Conservation (phyloP, 2,888 invertebrate species). For the Zootermopsis nevadensis region DNA sequence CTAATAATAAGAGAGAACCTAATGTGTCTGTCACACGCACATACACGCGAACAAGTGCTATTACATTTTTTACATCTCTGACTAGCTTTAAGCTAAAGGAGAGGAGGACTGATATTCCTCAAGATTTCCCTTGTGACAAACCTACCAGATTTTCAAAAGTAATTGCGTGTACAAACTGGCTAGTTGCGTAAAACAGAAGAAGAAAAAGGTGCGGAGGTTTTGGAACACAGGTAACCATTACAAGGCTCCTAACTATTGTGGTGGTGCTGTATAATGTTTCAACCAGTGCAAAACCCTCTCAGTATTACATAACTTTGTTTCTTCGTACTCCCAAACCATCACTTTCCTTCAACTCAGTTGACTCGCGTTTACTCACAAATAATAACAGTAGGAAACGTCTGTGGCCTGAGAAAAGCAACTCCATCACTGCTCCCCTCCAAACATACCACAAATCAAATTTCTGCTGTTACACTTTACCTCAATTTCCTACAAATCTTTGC, state of each 20-base stretch:
- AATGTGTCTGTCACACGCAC: not conserved
- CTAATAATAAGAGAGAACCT: not conserved
- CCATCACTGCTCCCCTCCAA: not conserved
- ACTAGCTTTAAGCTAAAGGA: not conserved
- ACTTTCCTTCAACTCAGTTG: not conserved
- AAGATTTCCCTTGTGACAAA: slow-evolving; percentile 49
- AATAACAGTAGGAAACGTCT: not conserved
- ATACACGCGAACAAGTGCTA: not conserved
- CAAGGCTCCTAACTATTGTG: not conserved
- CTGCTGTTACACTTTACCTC: slow-evolving; percentile 32
- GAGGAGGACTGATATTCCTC: not conserved
- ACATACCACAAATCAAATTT: slow-evolving; percentile 44
- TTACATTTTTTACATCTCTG: no score
- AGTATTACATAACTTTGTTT: not conserved
- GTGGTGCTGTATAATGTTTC: slow-evolving; percentile 14
- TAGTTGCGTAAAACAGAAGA: not conserved
- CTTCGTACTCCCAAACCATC: not conserved
- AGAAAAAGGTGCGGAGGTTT: not conserved
- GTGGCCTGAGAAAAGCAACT: not conserved
- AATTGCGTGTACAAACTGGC: slow-evolving; percentile 40
- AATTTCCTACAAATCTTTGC: slow-evolving; percentile 4
- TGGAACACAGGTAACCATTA: not conserved
- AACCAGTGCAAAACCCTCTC: not conserved
- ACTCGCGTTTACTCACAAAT: not conserved
- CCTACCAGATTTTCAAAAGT: slow-evolving; percentile 45